A percentile compares a stretch with the other conserved stretches of the same genome.
These are phyloP conservation scores for Hydriomena furcata DNA, from an alignment of 2,888 invertebrate genomes.

Conservation along the genomic window DNA sequence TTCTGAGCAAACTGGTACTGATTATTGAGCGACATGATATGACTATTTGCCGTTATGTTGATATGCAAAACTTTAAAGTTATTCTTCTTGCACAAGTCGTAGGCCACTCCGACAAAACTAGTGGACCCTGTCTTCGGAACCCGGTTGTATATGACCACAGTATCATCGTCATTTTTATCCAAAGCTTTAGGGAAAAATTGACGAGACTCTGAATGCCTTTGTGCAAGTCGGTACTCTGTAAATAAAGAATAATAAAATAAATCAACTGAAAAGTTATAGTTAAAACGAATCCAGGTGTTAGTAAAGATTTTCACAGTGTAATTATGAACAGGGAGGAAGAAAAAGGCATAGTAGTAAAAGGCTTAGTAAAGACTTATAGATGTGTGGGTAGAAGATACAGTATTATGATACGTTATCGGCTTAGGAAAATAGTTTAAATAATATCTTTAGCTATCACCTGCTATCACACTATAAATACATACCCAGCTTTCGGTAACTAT, in stretches of 20 bases:
- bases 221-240: constrained; percentile 68
- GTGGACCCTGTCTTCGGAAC: constrained; percentile 99
- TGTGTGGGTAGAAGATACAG: too few species aligned
- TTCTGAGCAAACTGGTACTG: constrained; percentile 95
- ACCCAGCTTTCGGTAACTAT: constrained; percentile 70
- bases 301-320: too few species aligned
- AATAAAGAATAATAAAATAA: constrained; percentile 36
- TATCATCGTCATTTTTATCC: constrained; percentile 83
- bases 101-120: constrained; percentile 96
- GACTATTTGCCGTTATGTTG: constrained; percentile 97
- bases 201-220: constrained; percentile 64
- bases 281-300: too few species aligned
- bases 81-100: constrained; percentile 92
- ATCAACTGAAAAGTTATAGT: too few species aligned
- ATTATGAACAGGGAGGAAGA: too few species aligned
- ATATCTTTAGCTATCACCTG: not conserved
- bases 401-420: too few species aligned
- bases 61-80: constrained; percentile 90
- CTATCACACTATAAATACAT: constrained; percentile 29
- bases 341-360: too few species aligned
- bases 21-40: constrained; percentile 96
- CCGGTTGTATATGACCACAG: constrained; percentile 96
- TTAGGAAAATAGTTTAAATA: not conserved
- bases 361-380: too few species aligned
- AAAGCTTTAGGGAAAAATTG: constrained; percentile 62